Evolutionary conservation across 2,888 invertebrate species (phyloP).

Genomic region (Heteropelma amictum): DNA sequence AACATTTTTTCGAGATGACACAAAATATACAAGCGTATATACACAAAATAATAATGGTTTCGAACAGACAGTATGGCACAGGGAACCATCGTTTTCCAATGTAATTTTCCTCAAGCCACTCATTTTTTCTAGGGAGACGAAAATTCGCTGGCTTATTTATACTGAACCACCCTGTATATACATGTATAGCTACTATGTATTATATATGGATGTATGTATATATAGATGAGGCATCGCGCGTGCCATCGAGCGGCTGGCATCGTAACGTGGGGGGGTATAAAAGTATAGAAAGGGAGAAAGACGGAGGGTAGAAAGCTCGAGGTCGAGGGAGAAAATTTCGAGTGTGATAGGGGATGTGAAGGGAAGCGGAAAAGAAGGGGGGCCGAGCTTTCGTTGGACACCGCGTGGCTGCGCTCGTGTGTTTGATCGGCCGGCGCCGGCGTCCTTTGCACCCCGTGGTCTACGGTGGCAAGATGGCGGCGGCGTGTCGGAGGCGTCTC

Average conservation of each 20-base stretch:
- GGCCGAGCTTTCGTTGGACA: constrained; percentile 32
- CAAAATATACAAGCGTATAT: no score
- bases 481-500: constrained; percentile 77
- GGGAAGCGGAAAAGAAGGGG: background rate
- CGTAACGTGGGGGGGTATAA: constrained; percentile 1
- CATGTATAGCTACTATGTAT: no score
- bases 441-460: constrained; percentile 65
- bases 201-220: background rate
- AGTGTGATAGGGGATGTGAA: background rate
- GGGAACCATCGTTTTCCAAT: no score
- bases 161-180: no score
- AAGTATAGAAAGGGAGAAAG: background rate
- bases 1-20: no score
- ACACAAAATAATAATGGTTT: no score
- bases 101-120: no score
- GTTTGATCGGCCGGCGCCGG: constrained; percentile 66
- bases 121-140: no score
- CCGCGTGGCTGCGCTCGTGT: constrained; percentile 38
- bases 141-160: no score
- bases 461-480: constrained; percentile 74
- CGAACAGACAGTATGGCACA: no score
- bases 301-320: background rate
- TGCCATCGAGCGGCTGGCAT: constrained; percentile 30
- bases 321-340: background rate
- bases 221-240: constrained; percentile 1